Percentiles rank a stretch among this genome's conserved stretches.
Conservation (phyloP, 2,797 vertebrate genomes). For the Nyctalus aviator region DNA sequence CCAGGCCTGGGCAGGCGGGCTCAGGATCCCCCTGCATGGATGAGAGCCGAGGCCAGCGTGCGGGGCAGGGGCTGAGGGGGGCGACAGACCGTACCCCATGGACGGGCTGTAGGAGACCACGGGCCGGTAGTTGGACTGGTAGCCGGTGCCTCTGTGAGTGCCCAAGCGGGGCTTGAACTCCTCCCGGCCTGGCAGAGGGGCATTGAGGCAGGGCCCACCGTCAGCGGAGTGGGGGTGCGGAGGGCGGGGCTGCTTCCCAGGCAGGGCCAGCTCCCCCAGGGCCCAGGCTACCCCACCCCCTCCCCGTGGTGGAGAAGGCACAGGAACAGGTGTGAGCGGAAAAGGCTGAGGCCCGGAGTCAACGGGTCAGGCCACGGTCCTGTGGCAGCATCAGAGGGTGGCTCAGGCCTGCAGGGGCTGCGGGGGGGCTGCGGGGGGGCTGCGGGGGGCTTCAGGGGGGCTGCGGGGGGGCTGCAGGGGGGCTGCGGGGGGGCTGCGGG, state of each 20-base stretch:
- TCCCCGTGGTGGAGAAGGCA: background rate
- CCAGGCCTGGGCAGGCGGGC: background rate
- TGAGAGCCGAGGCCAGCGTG: too few species aligned
- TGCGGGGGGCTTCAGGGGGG: too few species aligned
- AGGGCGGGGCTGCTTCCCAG: background rate
- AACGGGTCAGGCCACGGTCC: background rate
- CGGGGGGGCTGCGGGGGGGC: too few species aligned
- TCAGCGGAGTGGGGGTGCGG: background rate
- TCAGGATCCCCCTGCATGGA: background rate
- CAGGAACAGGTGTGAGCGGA: background rate
- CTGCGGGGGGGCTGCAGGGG: too few species aligned
- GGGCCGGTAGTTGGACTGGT: slow-evolving; percentile 78
- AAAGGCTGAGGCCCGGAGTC: background rate
- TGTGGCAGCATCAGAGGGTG: background rate
- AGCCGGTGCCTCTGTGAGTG: slow-evolving; percentile 78
- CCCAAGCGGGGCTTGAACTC: slow-evolving; percentile 68
- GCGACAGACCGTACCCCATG: slow-evolving; percentile 71
- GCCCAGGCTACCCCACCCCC: too few species aligned
- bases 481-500: too few species aligned
- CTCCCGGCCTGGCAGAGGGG: slow-evolving; percentile 73
- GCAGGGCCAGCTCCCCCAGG: background rate
- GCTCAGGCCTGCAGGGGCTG: background rate
- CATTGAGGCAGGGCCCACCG: rapidly evolving
- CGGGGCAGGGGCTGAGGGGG: background rate
- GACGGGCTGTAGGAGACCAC: slow-evolving; percentile 62